These are phyloP conservation scores for Globodera rostochiensis DNA, from an alignment of 1,140 invertebrate species.

Conservation along the genomic window DNA sequence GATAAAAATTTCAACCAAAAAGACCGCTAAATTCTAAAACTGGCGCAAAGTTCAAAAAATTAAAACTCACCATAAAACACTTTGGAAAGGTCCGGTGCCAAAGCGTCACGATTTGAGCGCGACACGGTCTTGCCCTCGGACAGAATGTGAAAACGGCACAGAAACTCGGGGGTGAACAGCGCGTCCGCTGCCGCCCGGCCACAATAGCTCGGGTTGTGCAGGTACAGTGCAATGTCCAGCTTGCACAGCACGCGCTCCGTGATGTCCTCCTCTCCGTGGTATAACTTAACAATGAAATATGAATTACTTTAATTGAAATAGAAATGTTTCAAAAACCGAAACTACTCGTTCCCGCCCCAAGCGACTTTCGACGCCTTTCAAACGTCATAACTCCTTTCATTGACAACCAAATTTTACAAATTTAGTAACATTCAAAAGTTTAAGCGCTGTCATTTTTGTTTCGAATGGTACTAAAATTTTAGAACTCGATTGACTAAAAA, in stretches of 20 bases:
- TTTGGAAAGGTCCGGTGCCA: not conserved
- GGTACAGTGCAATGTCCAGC: not conserved
- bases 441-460: too few species aligned
- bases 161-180: conserved; percentile 8
- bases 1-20: too few species aligned
- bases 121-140: not conserved
- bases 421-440: too few species aligned
- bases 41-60: too few species aligned
- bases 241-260: conserved; percentile 6
- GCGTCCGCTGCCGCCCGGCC: conserved; percentile 9
- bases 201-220: conserved; percentile 10
- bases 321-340: too few species aligned
- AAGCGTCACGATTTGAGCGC: not conserved
- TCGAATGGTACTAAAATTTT: not conserved
- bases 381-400: not conserved
- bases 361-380: too few species aligned
- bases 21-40: too few species aligned
- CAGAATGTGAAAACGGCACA: conserved; percentile 1
- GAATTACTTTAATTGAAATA: too few species aligned
- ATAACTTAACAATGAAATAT: not conserved
- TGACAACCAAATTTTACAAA: too few species aligned
- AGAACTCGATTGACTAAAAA: too few species aligned
- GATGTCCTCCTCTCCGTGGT: not conserved
- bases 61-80: not conserved
- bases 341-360: too few species aligned